phyloP scores from a whole-genome alignment of 2,888 invertebrate genomes.

The Abrostola triplasia region DNA sequence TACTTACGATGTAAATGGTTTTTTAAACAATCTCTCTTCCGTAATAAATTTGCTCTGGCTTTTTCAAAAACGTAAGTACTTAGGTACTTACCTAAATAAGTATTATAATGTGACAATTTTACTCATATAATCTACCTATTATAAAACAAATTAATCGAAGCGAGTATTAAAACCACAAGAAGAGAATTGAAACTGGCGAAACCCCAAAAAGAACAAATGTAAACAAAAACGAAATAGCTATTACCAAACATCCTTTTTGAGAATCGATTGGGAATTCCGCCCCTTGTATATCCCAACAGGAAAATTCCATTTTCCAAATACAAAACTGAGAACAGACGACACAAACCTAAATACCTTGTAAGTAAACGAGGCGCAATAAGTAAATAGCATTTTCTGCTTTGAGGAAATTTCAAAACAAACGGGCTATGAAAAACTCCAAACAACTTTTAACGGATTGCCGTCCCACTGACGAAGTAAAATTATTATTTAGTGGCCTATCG shows the following conservation, averaged over 20 bases:
- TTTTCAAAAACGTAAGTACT: too few species aligned
- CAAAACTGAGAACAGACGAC: slow-evolving; percentile 81
- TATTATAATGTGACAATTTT: too few species aligned
- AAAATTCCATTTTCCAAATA: slow-evolving; percentile 86
- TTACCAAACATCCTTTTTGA: slow-evolving; percentile 74
- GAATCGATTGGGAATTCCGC: slow-evolving; percentile 83
- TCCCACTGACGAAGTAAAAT: slow-evolving; percentile 53
- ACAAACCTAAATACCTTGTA: slow-evolving; percentile 86
- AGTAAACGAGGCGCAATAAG: slow-evolving; percentile 87
- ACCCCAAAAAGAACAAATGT: slow-evolving; percentile 60
- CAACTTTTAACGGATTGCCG: slow-evolving; percentile 75
- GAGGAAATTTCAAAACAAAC: slow-evolving; percentile 80
- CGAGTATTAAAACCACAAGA: slow-evolving; percentile 31
- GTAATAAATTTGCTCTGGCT: too few species aligned
- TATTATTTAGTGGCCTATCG: slow-evolving; percentile 43
- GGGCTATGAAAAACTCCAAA: slow-evolving; percentile 75
- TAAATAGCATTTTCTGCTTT: slow-evolving; percentile 83
- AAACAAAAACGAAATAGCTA: slow-evolving; percentile 72
- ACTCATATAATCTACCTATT: background rate
- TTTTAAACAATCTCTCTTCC: too few species aligned
- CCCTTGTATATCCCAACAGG: slow-evolving; percentile 79
- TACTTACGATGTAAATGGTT: too few species aligned
- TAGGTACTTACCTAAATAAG: too few species aligned
- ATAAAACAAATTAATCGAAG: slow-evolving; percentile 8
- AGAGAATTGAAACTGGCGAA: slow-evolving; percentile 35